Percentiles rank a stretch among this genome's conserved stretches.
phyloP scores from a whole-genome alignment of 2,113 vertebrate genomes.

The Malurus alboscapulatus region DNA sequence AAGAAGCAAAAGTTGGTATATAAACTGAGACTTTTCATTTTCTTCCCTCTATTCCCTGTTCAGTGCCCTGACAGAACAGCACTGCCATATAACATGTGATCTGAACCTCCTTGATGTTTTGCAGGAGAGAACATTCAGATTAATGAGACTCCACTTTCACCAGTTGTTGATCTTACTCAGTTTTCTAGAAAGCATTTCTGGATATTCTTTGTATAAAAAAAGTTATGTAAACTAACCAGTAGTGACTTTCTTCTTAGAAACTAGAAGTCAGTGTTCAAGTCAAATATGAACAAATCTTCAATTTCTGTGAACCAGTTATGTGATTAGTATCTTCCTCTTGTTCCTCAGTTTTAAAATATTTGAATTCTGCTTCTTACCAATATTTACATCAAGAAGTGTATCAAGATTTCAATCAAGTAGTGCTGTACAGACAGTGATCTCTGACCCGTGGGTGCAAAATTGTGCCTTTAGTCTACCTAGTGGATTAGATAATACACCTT shows the following conservation, averaged over 20 bases:
- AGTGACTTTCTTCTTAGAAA: neutral
- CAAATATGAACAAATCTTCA: neutral
- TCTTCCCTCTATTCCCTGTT: neutral
- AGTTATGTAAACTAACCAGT: neutral
- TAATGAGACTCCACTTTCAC: neutral
- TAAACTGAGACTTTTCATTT: neutral
- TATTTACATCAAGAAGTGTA: neutral
- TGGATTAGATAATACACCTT: no score
- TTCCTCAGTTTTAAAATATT: neutral
- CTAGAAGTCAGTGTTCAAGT: neutral
- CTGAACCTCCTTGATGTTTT: neutral
- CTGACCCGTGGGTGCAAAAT: neutral
- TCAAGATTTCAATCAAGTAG: neutral
- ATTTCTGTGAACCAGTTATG: neutral
- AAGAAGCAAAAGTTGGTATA: neutral
- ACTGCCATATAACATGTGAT: neutral
- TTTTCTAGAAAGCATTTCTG: neutral
- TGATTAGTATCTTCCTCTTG: neutral
- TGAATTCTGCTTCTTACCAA: neutral
- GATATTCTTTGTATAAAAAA: neutral
- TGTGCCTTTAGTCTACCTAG: neutral
- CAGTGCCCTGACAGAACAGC: neutral
- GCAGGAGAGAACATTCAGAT: neutral
- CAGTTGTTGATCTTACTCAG: neutral
- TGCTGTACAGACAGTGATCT: neutral